These are phyloP conservation scores for Leptinotarsa texana DNA, from an alignment of 1,140 invertebrate species.

Conservation along the genomic window DNA sequence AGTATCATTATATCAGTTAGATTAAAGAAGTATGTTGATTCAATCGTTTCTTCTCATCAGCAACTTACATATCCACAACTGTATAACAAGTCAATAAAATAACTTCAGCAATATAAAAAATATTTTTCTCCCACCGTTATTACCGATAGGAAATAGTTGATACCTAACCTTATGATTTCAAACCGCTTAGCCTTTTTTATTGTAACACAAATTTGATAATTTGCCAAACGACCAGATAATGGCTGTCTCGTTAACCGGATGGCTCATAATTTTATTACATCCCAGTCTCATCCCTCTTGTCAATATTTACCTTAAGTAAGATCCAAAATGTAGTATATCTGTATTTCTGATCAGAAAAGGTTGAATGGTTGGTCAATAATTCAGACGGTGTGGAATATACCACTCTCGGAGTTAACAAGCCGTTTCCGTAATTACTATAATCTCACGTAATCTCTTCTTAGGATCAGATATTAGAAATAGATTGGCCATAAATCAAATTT, in stretches of 20 bases:
- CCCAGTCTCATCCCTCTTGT: slow-evolving; percentile 17
- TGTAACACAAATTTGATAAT: not conserved
- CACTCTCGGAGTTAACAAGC: slow-evolving; percentile 23
- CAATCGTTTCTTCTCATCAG: too few species aligned
- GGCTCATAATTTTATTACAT: slow-evolving; percentile 12
- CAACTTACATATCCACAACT: not conserved
- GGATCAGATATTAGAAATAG: slow-evolving; percentile 22
- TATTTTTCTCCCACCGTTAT: not conserved
- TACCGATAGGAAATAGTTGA: not conserved
- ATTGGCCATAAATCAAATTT: slow-evolving; percentile 23
- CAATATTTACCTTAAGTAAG: slow-evolving; percentile 23
- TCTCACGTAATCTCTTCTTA: slow-evolving; percentile 13
- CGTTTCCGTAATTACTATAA: slow-evolving; percentile 19
- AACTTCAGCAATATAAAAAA: not conserved
- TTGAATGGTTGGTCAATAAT: slow-evolving; percentile 17
- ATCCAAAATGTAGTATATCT: slow-evolving; percentile 19
- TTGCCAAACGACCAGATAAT: slow-evolving; percentile 2
- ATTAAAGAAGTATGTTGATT: too few species aligned
- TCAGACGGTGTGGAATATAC: slow-evolving; percentile 18
- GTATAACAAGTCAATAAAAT: not conserved
- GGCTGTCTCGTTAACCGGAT: slow-evolving; percentile 8
- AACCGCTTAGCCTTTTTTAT: not conserved
- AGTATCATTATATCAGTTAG: too few species aligned
- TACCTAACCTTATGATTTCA: not conserved
- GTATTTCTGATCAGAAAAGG: slow-evolving; percentile 10